Percentiles rank a stretch among this genome's conserved stretches.
These are phyloP conservation scores for Hyperoplus lanceolatus DNA, from an alignment of 2,797 vertebrate genomes.

Conservation along the genomic window DNA sequence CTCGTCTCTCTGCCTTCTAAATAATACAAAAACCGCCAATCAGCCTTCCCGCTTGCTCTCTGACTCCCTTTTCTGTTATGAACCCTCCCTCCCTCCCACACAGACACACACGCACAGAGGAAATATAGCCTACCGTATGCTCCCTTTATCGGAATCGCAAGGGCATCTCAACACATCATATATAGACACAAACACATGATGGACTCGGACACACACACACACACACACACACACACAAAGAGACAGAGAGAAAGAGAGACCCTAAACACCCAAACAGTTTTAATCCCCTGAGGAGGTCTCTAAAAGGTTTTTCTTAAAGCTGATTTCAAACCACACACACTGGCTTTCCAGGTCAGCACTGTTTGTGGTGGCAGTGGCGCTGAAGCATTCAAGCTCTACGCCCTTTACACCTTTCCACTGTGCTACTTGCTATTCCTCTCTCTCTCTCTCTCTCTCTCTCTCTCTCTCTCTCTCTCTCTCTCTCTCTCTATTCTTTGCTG, in stretches of 20 bases:
- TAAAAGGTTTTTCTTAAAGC: slow-evolving; percentile 77
- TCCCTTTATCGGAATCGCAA: slow-evolving; percentile 42
- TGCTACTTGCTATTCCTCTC: slow-evolving; percentile 66
- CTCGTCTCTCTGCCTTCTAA: slow-evolving; percentile 21
- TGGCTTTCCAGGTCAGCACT: slow-evolving; percentile 77
- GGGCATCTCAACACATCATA: slow-evolving; percentile 32
- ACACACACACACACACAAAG: slow-evolving; percentile 44
- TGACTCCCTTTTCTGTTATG: slow-evolving; percentile 3
- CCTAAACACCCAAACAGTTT: slow-evolving; percentile 73
- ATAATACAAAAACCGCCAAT: slow-evolving; percentile 63
- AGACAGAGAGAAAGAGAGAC: slow-evolving; percentile 54
- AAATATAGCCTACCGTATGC: slow-evolving; percentile 22
- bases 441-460: background rate
- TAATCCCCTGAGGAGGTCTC: slow-evolving; percentile 74
- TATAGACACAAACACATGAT: slow-evolving; percentile 19
- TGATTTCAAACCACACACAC: slow-evolving; percentile 68
- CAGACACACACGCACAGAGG: slow-evolving; percentile 24
- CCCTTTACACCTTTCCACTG: slow-evolving; percentile 76
- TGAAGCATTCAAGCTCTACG: slow-evolving; percentile 76
- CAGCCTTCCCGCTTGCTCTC: slow-evolving; percentile 56
- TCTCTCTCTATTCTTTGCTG: slow-evolving; percentile 13
- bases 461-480: slow-evolving; percentile 16
- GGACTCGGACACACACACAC: slow-evolving; percentile 18
- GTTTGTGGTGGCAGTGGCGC: slow-evolving; percentile 71
- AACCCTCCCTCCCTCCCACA: background rate